Evolutionary conservation across 2,888 invertebrate genomes (phyloP).

Genomic region (Andrena minutula): DNA sequence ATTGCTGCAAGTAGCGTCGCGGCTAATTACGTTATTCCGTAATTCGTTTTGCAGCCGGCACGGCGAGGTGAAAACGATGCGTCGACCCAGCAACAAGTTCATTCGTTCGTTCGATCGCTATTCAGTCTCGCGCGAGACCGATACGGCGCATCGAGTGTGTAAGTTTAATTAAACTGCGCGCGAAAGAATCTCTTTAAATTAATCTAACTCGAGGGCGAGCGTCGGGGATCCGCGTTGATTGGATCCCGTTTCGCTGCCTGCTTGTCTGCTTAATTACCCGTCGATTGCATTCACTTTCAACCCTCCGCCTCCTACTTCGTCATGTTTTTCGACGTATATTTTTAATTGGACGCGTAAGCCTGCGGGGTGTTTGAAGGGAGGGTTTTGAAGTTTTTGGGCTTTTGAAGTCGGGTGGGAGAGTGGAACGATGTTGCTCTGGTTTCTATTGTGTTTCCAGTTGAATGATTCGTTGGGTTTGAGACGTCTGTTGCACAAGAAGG

Average conservation of each 20-base stretch:
- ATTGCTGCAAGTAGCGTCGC: conserved; percentile 37
- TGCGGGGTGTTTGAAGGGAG: neutral
- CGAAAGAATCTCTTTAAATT: conserved; percentile 55
- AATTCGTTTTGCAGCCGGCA: conserved; percentile 26
- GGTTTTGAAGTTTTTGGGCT: neutral
- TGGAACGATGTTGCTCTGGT: no score
- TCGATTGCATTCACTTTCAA: conserved; percentile 8
- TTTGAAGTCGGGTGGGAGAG: neutral
- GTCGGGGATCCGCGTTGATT: conserved; percentile 28
- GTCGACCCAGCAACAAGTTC: conserved; percentile 37
- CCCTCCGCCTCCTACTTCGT: neutral
- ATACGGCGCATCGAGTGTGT: conserved; percentile 12
- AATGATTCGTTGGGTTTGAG: no score
- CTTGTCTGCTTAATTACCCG: conserved; percentile 47
- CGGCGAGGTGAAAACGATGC: conserved; percentile 42
- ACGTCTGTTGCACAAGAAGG: no score
- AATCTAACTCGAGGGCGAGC: conserved; percentile 47
- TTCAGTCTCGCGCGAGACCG: conserved; percentile 3
- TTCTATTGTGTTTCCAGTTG: no score
- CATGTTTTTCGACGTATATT: neutral
- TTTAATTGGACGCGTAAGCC: neutral
- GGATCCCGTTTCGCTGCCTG: conserved; percentile 27
- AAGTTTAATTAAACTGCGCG: conserved; percentile 58
- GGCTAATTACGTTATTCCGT: conserved; percentile 40
- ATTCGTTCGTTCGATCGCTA: conserved; percentile 38